These are phyloP conservation scores for Drosophila macrothrix DNA, from an alignment of 2,888 invertebrate genomes.

Conservation along the genomic window DNA sequence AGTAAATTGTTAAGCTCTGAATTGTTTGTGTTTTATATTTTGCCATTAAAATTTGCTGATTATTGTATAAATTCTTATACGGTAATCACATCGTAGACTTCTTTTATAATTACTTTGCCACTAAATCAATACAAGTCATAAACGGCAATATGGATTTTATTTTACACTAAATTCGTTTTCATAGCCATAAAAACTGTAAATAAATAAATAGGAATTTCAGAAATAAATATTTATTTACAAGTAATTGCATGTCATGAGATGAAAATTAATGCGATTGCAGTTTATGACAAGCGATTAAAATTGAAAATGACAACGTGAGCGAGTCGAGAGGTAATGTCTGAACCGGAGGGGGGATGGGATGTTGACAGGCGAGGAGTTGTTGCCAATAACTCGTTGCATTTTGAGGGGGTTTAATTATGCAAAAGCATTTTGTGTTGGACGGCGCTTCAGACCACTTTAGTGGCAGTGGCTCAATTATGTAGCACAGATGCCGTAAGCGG, in stretches of 20 bases:
- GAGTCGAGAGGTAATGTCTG: conserved; percentile 7
- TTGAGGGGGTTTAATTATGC: conserved; percentile 60
- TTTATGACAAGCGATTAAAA: conserved; percentile 79
- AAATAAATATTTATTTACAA: conserved; percentile 77
- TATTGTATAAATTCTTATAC: neutral
- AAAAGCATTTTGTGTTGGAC: conserved; percentile 29
- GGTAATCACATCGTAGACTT: neutral
- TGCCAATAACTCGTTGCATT: conserved; percentile 39
- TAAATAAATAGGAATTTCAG: conserved; percentile 68
- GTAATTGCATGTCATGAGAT: conserved; percentile 70
- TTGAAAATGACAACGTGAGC: conserved; percentile 47
- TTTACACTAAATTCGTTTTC: conserved; percentile 31
- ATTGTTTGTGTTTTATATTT: neutral
- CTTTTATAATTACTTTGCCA: conserved; percentile 13
- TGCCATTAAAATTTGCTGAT: neutral
- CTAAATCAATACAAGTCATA: conserved; percentile 65
- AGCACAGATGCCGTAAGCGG: conserved; percentile 70
- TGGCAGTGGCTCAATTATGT: conserved; percentile 68
- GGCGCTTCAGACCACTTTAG: conserved; percentile 20
- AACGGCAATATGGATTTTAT: conserved; percentile 48
- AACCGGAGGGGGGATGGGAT: neutral
- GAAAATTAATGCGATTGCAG: conserved; percentile 77
- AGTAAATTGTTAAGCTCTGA: neutral
- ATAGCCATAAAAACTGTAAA: conserved; percentile 37
- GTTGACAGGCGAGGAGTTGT: neutral